phyloP scores from a whole-genome alignment of 2,797 vertebrate species.

The Enteromius viviparus region DNA sequence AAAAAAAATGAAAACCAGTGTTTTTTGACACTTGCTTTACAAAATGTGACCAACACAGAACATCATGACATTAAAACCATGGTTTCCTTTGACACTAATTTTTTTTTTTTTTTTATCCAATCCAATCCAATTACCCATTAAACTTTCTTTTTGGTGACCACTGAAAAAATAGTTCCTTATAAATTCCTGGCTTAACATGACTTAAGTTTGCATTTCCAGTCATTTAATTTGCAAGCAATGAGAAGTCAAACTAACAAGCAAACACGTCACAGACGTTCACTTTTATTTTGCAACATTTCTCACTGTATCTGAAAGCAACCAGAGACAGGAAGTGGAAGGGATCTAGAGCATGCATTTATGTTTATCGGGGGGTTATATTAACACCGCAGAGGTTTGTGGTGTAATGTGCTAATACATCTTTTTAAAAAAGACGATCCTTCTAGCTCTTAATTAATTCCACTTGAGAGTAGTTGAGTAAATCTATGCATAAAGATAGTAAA shows the following conservation, averaged over 20 bases:
- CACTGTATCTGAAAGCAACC: not conserved
- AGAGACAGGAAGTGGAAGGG: constrained; percentile 17
- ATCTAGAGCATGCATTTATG: not conserved
- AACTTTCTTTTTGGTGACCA: not conserved
- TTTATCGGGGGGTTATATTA: not conserved
- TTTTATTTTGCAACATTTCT: not conserved
- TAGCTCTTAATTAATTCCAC: not conserved
- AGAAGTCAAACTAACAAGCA: not conserved
- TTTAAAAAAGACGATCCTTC: not conserved
- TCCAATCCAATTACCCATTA: not conserved
- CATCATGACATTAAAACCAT: not conserved
- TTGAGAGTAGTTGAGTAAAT: not conserved
- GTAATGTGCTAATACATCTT: not conserved
- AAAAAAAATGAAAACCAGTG: not conserved
- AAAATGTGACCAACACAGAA: no score
- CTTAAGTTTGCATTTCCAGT: not conserved
- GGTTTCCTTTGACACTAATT: not conserved
- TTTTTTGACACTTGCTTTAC: not conserved
- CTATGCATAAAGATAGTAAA: not conserved
- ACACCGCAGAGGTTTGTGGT: not conserved
- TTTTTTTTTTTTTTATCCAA: not conserved
- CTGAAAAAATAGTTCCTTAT: not conserved
- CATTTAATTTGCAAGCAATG: not conserved
- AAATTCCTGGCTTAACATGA: not conserved
- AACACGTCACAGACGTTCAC: not conserved